Conservation (phyloP, 30 jellyfish, hydroid and myxozoan genomes). For the Turritopsis rubra region DNA sequence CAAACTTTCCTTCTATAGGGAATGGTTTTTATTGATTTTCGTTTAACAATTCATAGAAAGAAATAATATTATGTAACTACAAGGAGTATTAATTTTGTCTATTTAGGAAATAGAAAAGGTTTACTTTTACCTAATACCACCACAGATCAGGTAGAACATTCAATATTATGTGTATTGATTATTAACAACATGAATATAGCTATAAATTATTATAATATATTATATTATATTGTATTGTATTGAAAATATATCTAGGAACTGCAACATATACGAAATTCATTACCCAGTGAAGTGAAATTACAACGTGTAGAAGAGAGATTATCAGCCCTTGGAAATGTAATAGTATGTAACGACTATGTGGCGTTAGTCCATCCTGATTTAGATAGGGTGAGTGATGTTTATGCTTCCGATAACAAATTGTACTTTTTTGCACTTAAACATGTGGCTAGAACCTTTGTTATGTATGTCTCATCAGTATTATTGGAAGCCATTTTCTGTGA, state of each 20-base stretch:
- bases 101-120: conserved; percentile 89
- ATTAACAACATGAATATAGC: too few species aligned
- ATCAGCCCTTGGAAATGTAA: conserved; percentile 97
- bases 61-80: too few species aligned
- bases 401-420: background rate
- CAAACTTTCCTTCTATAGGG: too few species aligned
- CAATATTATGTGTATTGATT: too few species aligned
- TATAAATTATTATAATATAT: too few species aligned
- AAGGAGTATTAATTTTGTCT: too few species aligned
- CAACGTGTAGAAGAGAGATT: conserved; percentile 97
- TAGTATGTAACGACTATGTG: conserved; percentile 97
- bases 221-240: too few species aligned
- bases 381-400: conserved; percentile 60
- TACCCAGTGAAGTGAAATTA: conserved; percentile 79
- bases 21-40: too few species aligned
- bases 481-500: too few species aligned
- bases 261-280: conserved; percentile 90
- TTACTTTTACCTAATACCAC: conserved; percentile 82
- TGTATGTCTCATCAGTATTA: too few species aligned
- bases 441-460: too few species aligned
- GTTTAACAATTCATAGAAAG: too few species aligned
- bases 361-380: conserved; percentile 99
- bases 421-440: background rate
- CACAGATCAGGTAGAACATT: conserved; percentile 76
- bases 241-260: conserved; percentile 50